Evolutionary conservation across 2,797 vertebrate species (phyloP).

Genomic region (Mastacembelus armatus): DNA sequence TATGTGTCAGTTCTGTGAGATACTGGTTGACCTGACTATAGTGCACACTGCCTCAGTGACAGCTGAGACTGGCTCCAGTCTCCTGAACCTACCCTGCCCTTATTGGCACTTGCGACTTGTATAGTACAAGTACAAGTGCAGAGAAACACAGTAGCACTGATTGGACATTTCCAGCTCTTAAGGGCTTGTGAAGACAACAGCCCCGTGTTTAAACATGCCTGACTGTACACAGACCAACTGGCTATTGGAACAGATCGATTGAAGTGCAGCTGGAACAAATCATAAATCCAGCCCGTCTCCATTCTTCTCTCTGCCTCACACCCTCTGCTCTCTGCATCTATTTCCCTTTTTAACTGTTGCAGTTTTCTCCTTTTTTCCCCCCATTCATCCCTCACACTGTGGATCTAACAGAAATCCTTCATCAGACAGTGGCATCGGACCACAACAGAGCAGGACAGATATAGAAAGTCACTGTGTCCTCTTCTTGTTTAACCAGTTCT

Average conservation of each 20-base stretch:
- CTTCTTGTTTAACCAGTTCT: conserved; percentile 11
- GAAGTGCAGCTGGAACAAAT: conserved; percentile 66
- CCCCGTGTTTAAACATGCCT: conserved; percentile 32
- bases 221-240: conserved; percentile 47
- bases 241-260: conserved; percentile 60
- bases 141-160: conserved; percentile 7
- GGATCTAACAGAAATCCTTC: neutral
- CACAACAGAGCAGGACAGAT: neutral
- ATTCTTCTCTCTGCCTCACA: conserved; percentile 33
- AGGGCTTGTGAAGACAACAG: conserved; percentile 14
- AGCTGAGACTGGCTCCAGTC: too few relatives aligned
- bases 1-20: too few relatives aligned
- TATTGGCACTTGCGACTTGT: neutral
- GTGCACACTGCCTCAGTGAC: too few relatives aligned
- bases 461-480: neutral
- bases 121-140: neutral
- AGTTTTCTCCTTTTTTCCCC: conserved; percentile 17
- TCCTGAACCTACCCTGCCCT: too few relatives aligned
- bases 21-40: too few relatives aligned
- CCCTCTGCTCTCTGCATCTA: conserved; percentile 13
- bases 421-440: neutral
- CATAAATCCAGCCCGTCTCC: conserved; percentile 19
- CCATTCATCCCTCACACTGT: conserved; percentile 7
- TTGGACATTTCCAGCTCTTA: conserved; percentile 40
- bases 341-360: conserved; percentile 9